These are phyloP conservation scores for Sinocyclocheilus grahami DNA, from an alignment of 2,113 vertebrate species.

Conservation along the genomic window DNA sequence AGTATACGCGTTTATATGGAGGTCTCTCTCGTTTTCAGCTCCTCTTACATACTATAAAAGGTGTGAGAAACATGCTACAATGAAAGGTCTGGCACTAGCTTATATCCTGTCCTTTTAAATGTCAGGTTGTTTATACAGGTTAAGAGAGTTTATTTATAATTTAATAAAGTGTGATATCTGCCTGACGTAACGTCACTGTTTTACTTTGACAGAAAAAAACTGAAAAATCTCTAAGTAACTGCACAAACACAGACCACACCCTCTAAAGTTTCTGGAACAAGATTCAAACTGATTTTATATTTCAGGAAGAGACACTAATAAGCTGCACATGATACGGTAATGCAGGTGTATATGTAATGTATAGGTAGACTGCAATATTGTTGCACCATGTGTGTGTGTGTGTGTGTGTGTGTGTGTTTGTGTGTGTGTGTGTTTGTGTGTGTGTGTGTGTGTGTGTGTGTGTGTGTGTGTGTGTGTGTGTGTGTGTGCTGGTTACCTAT, in stretches of 20 bases:
- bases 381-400: no score
- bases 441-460: no score
- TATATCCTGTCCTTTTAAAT: not conserved
- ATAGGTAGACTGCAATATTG: not conserved
- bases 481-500: not conserved
- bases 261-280: constrained; percentile 3
- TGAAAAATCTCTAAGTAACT: not conserved
- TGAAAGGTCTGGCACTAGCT: not conserved
- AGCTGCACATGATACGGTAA: not conserved
- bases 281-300: not conserved
- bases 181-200: not conserved
- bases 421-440: not conserved
- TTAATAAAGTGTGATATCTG: not conserved
- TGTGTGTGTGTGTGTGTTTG: not conserved
- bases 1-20: not conserved
- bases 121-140: not conserved
- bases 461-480: not conserved
- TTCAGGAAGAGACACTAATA: constrained; percentile 10
- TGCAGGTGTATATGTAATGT: not conserved
- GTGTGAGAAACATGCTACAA: not conserved
- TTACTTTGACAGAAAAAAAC: not conserved
- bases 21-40: not conserved
- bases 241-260: constrained; percentile 9
- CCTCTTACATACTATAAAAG: not conserved
- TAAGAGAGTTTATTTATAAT: not conserved